Conservation (phyloP, 2,113 vertebrate genomes). For the Amphiprion ocellaris region DNA sequence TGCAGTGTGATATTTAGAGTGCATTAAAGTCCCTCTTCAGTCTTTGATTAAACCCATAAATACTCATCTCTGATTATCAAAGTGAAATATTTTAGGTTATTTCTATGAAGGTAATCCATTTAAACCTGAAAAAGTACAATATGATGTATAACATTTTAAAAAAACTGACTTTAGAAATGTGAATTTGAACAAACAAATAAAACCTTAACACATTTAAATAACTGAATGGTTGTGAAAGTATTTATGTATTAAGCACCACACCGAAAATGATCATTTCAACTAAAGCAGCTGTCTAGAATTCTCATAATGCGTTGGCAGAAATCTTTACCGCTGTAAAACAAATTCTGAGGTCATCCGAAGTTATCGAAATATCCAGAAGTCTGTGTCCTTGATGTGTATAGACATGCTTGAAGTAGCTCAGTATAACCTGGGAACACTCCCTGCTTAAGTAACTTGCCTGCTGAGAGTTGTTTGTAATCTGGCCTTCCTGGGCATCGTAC, state of each 20-base stretch:
- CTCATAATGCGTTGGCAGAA: not conserved
- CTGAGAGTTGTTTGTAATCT: conserved; percentile 39
- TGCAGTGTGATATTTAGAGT: not conserved
- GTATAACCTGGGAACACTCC: conserved; percentile 9
- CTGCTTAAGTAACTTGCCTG: not conserved
- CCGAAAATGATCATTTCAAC: not conserved
- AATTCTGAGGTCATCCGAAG: not conserved
- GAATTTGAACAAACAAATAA: conserved; percentile 12
- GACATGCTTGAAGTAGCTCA: not conserved
- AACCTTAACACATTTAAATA: not conserved
- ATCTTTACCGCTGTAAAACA: not conserved
- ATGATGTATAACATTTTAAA: not conserved
- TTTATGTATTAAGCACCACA: conserved; percentile 15
- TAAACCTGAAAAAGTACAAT: no score
- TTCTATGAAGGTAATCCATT: no score
- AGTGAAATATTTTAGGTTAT: no score
- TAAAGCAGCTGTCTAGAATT: not conserved
- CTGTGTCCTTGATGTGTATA: not conserved
- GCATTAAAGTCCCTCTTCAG: no score
- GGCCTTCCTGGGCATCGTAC: conserved; percentile 19
- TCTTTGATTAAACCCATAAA: no score
- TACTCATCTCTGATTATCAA: no score
- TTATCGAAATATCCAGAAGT: not conserved
- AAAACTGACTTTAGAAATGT: not conserved
- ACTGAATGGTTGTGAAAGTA: not conserved